phyloP scores from a whole-genome alignment of 2,888 invertebrate species.

The Phragmatobia fuliginosa region DNA sequence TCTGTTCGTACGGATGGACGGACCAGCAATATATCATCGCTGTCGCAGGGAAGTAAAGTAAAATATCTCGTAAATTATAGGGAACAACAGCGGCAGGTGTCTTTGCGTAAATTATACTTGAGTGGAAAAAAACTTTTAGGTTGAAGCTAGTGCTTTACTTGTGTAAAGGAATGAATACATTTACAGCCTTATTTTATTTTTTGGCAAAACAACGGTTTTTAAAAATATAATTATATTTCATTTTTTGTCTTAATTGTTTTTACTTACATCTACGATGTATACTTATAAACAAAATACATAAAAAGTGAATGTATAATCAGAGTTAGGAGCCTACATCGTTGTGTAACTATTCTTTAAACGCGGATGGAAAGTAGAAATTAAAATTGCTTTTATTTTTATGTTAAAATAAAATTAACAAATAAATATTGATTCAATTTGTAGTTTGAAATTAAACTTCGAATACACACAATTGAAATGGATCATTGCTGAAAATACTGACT shows the following conservation, averaged over 20 bases:
- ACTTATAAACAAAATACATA: no score
- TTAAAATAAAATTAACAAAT: no score
- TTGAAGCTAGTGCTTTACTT: slow-evolving; percentile 15
- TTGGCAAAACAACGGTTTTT: neutral
- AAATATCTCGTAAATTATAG: slow-evolving; percentile 43
- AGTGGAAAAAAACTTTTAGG: slow-evolving; percentile 21
- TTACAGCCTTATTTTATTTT: neutral
- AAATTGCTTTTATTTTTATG: no score
- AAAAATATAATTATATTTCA: neutral
- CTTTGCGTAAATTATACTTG: slow-evolving; percentile 20
- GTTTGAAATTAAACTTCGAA: no score
- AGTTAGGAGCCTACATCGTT: no score
- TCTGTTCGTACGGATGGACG: slow-evolving; percentile 25
- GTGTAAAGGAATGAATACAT: slow-evolving; percentile 15
- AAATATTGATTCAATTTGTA: no score
- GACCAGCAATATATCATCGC: slow-evolving; percentile 44
- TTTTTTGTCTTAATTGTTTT: neutral
- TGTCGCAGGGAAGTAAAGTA: slow-evolving; percentile 39
- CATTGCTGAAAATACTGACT: no score
- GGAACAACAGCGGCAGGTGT: slow-evolving; percentile 35
- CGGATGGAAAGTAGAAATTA: no score
- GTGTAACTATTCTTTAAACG: no score
- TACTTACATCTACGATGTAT: neutral
- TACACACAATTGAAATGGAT: no score
- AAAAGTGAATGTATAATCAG: no score